These are phyloP conservation scores for Mimas tiliae DNA, from an alignment of 2,888 invertebrate species.

Conservation along the genomic window DNA sequence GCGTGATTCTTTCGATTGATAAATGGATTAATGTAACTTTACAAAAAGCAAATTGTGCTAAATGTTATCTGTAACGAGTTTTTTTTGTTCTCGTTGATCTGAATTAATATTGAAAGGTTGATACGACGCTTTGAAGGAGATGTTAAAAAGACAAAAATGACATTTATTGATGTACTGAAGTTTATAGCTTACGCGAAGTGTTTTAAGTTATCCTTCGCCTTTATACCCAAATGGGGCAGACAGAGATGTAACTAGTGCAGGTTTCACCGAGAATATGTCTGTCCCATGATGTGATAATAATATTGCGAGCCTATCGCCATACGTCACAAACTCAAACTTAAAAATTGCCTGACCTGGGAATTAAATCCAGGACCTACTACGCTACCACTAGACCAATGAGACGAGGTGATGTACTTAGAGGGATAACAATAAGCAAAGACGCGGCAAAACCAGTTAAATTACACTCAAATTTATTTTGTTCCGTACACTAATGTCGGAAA, in stretches of 20 bases:
- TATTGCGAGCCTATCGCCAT: no score
- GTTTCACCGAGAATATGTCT: not conserved
- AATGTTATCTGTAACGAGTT: slow-evolving; percentile 27
- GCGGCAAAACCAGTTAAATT: not conserved
- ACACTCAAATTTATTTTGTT: not conserved
- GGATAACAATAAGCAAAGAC: not conserved
- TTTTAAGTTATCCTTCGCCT: no score
- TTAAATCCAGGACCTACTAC: no score
- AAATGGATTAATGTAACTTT: slow-evolving; percentile 27
- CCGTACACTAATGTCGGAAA: not conserved
- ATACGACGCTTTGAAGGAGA: slow-evolving; percentile 1
- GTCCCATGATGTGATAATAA: no score
- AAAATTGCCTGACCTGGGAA: no score
- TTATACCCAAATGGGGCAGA: no score
- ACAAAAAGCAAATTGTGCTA: slow-evolving; percentile 25
- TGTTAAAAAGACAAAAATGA: not conserved
- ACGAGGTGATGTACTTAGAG: no score
- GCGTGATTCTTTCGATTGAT: slow-evolving; percentile 27
- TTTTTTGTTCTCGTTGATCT: slow-evolving; percentile 1
- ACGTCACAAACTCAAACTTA: no score
- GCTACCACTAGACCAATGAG: no score
- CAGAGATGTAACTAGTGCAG: no score
- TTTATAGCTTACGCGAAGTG: not conserved
- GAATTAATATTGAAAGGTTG: slow-evolving; percentile 13
- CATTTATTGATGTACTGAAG: slow-evolving; percentile 10